phyloP scores from a whole-genome alignment of 2,888 invertebrate species.

The Monoplex corrugatus region DNA sequence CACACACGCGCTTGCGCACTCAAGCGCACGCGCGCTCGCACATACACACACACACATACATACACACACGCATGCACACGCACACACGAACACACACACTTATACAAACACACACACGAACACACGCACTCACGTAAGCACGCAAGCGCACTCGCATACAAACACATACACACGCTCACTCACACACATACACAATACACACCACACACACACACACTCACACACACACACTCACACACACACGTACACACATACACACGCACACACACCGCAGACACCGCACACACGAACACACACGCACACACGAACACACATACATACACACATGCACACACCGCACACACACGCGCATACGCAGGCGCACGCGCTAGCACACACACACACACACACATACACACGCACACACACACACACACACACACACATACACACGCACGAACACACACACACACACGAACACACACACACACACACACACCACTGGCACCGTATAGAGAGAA shows the following conservation, averaged over 20 bases:
- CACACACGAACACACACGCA: background rate
- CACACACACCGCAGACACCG: background rate
- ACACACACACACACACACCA: background rate
- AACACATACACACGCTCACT: background rate
- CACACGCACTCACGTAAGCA: background rate
- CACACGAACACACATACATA: slow-evolving; percentile 26
- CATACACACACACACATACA: slow-evolving; percentile 12
- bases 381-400: slow-evolving; percentile 11
- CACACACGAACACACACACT: slow-evolving; percentile 15
- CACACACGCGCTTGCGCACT: slow-evolving; percentile 19
- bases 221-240: too few species aligned
- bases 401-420: slow-evolving; percentile 35
- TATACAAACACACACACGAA: slow-evolving; percentile 25
- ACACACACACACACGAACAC: background rate
- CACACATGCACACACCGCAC: background rate
- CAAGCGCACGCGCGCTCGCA: background rate
- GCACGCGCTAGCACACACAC: slow-evolving; percentile 33
- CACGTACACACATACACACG: too few species aligned
- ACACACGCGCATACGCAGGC: background rate
- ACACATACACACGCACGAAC: slow-evolving; percentile 13
- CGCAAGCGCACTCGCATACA: background rate
- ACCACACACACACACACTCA: too few species aligned
- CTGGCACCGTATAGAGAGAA: too few species aligned
- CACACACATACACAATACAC: slow-evolving; percentile 16
- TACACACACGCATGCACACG: slow-evolving; percentile 27